phyloP scores from a whole-genome alignment of 2,797 vertebrate species.

The Bovichtus diacanthus region DNA sequence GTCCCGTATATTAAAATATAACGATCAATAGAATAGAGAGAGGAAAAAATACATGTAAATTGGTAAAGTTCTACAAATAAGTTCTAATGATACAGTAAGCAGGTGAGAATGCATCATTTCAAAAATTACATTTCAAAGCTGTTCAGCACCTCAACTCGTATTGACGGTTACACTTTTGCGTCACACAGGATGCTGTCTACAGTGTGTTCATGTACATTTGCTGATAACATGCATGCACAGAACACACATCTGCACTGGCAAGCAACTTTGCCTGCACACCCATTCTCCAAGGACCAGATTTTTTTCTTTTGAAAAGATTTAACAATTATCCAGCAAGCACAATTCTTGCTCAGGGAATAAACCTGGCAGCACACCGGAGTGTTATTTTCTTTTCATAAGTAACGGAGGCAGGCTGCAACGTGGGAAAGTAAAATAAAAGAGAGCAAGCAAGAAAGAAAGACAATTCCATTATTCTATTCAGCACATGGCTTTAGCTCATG shows the following conservation, averaged over 20 bases:
- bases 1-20: background rate
- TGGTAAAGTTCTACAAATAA: background rate
- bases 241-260: background rate
- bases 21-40: background rate
- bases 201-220: background rate
- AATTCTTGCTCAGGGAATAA: slow-evolving; percentile 58
- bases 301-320: slow-evolving; percentile 24
- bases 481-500: slow-evolving; percentile 67
- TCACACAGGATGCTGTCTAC: background rate
- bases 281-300: slow-evolving; percentile 35
- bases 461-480: slow-evolving; percentile 63
- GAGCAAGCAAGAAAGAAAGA: slow-evolving; percentile 6
- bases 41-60: background rate
- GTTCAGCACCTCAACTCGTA: background rate
- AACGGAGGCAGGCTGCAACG: slow-evolving; percentile 60
- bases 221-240: slow-evolving; percentile 8
- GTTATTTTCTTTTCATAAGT: slow-evolving; percentile 77
- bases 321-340: slow-evolving; percentile 56
- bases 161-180: background rate
- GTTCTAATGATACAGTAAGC: background rate
- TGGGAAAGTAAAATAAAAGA: slow-evolving; percentile 6
- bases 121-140: background rate
- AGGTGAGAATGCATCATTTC: background rate
- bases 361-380: slow-evolving; percentile 78
- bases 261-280: background rate